Evolutionary conservation across 2,797 vertebrate species (phyloP).

Genomic region (Lateolabrax maculatus): DNA sequence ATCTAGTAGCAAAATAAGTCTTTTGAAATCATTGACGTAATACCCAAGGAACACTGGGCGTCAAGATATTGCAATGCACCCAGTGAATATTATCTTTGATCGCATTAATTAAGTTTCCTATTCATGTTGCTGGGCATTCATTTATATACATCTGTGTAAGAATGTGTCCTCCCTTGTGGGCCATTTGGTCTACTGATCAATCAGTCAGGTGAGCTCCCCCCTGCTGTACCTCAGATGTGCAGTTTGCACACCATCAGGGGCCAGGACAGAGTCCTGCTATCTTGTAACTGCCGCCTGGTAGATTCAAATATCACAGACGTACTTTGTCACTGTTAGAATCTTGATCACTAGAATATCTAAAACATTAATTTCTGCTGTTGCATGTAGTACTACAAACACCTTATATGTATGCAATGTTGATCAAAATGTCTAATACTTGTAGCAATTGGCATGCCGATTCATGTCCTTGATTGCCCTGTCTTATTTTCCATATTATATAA

Average conservation of each 20-base stretch:
- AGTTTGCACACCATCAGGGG: neutral
- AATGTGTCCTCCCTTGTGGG: neutral
- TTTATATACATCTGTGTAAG: neutral
- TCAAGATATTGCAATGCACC: neutral
- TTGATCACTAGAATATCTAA: neutral
- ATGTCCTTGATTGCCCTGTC: neutral
- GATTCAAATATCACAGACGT: neutral
- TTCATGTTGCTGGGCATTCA: neutral
- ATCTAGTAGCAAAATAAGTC: neutral
- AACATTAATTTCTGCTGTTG: neutral
- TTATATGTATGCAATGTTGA: neutral
- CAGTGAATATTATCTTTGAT: neutral
- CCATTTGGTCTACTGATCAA: constrained; percentile 2
- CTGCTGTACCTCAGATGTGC: constrained; percentile 9
- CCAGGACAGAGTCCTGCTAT: neutral
- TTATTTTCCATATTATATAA: constrained; percentile 56
- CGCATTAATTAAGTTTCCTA: neutral
- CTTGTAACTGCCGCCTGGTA: neutral
- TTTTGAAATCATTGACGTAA: neutral
- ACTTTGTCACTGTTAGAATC: neutral
- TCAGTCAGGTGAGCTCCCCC: constrained; percentile 15
- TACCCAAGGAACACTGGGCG: neutral
- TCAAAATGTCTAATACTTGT: neutral
- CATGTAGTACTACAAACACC: neutral
- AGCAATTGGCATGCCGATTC: neutral